phyloP scores from a whole-genome alignment of 2,797 vertebrate species.

The Sebastes paucispinis region DNA sequence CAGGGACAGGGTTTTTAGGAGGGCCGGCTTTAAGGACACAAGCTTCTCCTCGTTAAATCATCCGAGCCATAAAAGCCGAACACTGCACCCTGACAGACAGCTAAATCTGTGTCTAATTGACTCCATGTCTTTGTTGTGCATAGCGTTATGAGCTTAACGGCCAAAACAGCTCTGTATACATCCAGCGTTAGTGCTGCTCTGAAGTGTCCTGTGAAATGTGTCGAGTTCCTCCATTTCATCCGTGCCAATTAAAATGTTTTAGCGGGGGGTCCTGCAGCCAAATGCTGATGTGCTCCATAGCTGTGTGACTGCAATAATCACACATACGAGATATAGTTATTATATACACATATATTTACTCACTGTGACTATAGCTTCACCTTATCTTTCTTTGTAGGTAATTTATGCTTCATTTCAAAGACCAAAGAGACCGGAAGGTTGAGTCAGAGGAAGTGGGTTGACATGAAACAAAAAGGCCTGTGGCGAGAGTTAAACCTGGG shows the following conservation, averaged over 20 bases:
- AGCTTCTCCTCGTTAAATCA: slow-evolving; percentile 21
- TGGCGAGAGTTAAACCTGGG: neutral
- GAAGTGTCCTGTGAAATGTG: slow-evolving; percentile 2
- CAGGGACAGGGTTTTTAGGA: slow-evolving; percentile 33
- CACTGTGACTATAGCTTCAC: neutral
- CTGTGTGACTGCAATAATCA: slow-evolving; percentile 3
- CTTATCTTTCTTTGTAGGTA: neutral
- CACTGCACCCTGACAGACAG: slow-evolving; percentile 16
- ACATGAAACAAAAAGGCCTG: neutral
- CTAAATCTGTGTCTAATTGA: slow-evolving; percentile 54
- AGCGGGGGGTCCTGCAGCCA: slow-evolving; percentile 4
- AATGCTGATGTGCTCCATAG: neutral
- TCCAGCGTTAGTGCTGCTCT: neutral
- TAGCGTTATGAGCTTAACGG: slow-evolving; percentile 18
- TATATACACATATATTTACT: neutral
- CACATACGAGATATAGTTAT: neutral
- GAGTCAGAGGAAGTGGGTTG: neutral
- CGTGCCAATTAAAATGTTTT: slow-evolving; percentile 26
- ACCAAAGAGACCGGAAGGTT: neutral
- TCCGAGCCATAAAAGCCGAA: slow-evolving; percentile 32
- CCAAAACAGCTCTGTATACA: neutral
- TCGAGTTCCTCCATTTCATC: neutral
- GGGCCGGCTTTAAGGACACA: neutral
- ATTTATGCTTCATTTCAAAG: neutral
- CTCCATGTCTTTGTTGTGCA: slow-evolving; percentile 37